A percentile compares a stretch with the other conserved stretches of the same genome.
These are phyloP conservation scores for Rotaria macrura DNA, from an alignment of 2,888 invertebrate species.

Conservation along the genomic window DNA sequence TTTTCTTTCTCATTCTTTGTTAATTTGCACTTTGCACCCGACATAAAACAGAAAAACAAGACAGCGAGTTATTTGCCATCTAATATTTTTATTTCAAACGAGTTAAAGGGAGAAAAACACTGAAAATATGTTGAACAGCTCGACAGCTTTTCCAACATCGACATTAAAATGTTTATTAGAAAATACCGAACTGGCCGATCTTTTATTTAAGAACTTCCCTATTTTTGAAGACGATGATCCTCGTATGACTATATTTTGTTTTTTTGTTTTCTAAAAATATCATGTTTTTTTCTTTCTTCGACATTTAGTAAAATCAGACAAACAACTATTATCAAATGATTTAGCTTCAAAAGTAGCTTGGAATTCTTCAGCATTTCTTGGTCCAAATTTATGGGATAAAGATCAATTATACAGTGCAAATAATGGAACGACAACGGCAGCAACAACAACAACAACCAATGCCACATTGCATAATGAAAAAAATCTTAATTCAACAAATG, in stretches of 20 bases:
- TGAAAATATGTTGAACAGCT: neutral
- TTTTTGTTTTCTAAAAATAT: neutral
- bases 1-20: neutral
- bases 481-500: neutral
- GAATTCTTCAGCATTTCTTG: constrained; percentile 77
- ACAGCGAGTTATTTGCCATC: neutral
- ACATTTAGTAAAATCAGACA: neutral
- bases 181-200: constrained; percentile 31
- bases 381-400: constrained; percentile 90
- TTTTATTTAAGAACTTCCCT: constrained; percentile 21
- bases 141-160: constrained; percentile 25
- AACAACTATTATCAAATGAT: neutral
- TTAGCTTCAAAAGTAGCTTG: neutral
- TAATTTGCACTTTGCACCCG: neutral
- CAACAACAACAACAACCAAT: too few relatives aligned
- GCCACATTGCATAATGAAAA: neutral
- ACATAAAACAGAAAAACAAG: neutral
- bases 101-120: too few relatives aligned
- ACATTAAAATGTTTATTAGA: constrained; percentile 27
- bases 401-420: constrained; percentile 57
- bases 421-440: neutral
- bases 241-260: neutral
- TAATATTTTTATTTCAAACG: too few relatives aligned
- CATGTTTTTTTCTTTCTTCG: neutral
- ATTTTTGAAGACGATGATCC: neutral